Conservation (phyloP, 2,113 vertebrate genomes). For the Theristicus caerulescens region DNA sequence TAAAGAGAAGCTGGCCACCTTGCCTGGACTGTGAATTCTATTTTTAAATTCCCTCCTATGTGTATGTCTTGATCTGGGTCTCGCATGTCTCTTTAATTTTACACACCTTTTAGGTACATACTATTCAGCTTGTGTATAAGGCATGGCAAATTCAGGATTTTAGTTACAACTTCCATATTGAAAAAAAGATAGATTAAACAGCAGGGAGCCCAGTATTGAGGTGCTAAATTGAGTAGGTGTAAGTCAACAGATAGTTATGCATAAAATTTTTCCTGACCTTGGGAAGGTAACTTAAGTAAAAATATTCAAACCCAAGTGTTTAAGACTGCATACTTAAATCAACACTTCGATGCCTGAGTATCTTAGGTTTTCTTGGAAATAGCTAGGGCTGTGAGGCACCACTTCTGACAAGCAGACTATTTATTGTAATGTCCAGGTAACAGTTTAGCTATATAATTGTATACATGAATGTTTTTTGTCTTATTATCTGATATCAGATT, state of each 20-base stretch:
- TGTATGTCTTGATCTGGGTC: neutral
- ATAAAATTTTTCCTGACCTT: constrained; percentile 14
- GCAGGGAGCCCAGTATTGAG: neutral
- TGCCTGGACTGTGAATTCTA: neutral
- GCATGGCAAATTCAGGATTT: neutral
- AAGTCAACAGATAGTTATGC: constrained; percentile 35
- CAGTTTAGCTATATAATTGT: neutral
- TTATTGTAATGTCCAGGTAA: neutral
- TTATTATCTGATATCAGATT: neutral
- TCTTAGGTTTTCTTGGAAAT: neutral
- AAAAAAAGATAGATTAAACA: neutral
- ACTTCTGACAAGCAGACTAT: neutral
- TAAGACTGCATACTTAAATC: neutral
- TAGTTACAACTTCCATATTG: neutral
- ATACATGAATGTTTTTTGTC: neutral
- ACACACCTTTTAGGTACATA: neutral
- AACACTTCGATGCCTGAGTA: neutral
- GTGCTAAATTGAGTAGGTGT: neutral
- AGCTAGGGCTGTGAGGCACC: neutral
- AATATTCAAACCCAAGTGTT: neutral
- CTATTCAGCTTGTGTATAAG: neutral
- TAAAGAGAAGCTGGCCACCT: neutral
- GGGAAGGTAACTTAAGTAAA: constrained; percentile 28
- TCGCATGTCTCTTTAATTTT: neutral
- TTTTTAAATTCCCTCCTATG: neutral